Percentiles rank a stretch among this genome's conserved stretches.
Conservation (phyloP, 1,140 invertebrate species). For the Halictus rubicundus region DNA sequence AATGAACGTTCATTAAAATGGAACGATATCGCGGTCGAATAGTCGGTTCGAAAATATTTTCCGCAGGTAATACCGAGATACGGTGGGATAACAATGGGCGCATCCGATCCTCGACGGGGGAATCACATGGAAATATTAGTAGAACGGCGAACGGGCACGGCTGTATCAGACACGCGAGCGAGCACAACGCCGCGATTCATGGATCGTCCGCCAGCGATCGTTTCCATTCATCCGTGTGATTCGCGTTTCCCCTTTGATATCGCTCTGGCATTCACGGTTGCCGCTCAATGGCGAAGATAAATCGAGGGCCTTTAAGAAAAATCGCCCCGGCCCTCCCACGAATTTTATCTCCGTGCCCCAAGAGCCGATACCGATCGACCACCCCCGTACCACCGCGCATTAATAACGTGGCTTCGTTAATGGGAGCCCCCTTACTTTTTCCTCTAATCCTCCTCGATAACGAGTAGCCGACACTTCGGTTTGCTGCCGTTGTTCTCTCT, state of each 20-base stretch:
- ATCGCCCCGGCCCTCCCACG: slow-evolving; percentile 40
- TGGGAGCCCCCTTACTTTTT: background rate
- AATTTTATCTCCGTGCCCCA: slow-evolving; percentile 52
- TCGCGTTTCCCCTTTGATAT: slow-evolving; percentile 54
- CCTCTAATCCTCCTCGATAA: background rate
- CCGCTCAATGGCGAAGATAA: slow-evolving; percentile 54
- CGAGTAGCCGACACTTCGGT: background rate
- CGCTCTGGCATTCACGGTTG: slow-evolving; percentile 42
- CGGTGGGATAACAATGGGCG: background rate
- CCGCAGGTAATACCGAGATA: background rate
- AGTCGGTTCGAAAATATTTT: too few species aligned
- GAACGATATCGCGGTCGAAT: too few species aligned
- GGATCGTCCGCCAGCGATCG: slow-evolving; percentile 34
- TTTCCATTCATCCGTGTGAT: slow-evolving; percentile 58
- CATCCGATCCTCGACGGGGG: background rate
- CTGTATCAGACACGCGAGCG: background rate
- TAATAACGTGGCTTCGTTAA: slow-evolving; percentile 57
- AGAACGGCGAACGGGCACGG: background rate
- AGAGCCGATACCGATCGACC: slow-evolving; percentile 43
- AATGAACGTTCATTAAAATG: too few species aligned
- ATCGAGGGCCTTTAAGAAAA: slow-evolving; percentile 57
- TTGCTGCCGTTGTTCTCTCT: background rate
- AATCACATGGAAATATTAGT: slow-evolving; percentile 30
- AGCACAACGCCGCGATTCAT: slow-evolving; percentile 43
- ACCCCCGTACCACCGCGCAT: background rate